Evolutionary conservation across 2,888 invertebrate species (phyloP).

Genomic region (Shargacucullia verbasci): DNA sequence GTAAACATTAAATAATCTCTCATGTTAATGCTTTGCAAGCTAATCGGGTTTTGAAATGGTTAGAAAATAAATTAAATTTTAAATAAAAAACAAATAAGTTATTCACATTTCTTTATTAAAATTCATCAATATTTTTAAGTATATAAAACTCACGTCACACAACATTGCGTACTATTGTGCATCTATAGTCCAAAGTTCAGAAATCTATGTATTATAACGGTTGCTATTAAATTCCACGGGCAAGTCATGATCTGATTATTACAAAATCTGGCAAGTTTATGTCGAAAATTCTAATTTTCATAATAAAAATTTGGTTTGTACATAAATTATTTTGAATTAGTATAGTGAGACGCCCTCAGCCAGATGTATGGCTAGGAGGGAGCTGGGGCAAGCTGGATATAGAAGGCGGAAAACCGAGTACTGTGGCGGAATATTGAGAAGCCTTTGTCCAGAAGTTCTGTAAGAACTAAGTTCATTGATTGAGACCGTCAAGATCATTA

Average conservation of each 20-base stretch:
- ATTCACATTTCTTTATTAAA: slow-evolving; percentile 62
- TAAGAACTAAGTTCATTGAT: no score
- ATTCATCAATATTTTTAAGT: slow-evolving; percentile 52
- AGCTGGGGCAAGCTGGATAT: no score
- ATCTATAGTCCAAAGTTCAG: slow-evolving; percentile 20
- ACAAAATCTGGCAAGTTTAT: slow-evolving; percentile 42
- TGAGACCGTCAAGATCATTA: not conserved
- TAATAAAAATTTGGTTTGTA: slow-evolving; percentile 10
- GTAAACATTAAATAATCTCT: no score
- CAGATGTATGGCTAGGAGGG: no score
- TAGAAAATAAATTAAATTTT: no score
- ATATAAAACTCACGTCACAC: slow-evolving; percentile 51
- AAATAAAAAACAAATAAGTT: slow-evolving; percentile 13
- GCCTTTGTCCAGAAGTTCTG: no score
- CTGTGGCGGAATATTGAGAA: no score
- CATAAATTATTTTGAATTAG: no score
- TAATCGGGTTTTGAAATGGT: no score
- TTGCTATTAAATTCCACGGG: slow-evolving; percentile 27
- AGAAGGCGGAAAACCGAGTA: no score
- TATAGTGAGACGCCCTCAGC: no score
- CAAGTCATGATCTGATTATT: slow-evolving; percentile 38
- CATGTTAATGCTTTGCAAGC: no score
- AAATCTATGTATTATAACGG: slow-evolving; percentile 19
- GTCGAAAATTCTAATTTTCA: slow-evolving; percentile 1
- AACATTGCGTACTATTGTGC: slow-evolving; percentile 49